Conservation (phyloP, 2,797 vertebrate species). For the Lemur catta region DNA sequence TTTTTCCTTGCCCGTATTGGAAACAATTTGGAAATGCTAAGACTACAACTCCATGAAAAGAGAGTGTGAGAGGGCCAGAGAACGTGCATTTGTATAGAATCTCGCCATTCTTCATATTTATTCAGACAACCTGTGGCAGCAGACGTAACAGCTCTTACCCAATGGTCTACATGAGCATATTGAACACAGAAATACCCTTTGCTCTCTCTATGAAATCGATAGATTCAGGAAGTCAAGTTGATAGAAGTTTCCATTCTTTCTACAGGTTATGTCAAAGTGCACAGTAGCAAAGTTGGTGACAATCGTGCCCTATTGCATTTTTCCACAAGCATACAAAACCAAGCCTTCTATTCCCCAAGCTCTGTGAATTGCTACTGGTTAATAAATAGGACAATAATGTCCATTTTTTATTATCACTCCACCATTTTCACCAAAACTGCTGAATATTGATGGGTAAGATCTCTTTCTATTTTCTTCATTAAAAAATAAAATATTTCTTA, state of each 20-base stretch:
- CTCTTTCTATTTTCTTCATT: background rate
- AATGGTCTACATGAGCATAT: background rate
- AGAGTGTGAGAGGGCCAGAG: background rate
- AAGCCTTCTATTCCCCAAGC: accelerated
- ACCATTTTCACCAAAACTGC: background rate
- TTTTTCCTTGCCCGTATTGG: background rate
- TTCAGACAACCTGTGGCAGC: background rate
- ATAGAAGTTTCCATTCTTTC: no score
- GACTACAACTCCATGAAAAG: no score
- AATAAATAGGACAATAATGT: background rate
- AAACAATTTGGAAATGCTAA: background rate
- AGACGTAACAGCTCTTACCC: no score
- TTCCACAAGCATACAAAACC: background rate
- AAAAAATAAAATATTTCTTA: background rate
- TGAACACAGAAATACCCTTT: background rate
- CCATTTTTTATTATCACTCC: background rate
- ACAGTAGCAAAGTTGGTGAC: background rate
- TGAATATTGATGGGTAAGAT: no score
- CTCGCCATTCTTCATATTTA: background rate
- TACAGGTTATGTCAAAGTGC: background rate
- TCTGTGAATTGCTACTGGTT: background rate
- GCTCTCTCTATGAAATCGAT: background rate
- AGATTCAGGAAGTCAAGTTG: background rate
- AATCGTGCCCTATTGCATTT: background rate
- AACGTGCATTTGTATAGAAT: accelerated